phyloP scores from a whole-genome alignment of 1,140 invertebrate species.

The Drosophila kikkawai region DNA sequence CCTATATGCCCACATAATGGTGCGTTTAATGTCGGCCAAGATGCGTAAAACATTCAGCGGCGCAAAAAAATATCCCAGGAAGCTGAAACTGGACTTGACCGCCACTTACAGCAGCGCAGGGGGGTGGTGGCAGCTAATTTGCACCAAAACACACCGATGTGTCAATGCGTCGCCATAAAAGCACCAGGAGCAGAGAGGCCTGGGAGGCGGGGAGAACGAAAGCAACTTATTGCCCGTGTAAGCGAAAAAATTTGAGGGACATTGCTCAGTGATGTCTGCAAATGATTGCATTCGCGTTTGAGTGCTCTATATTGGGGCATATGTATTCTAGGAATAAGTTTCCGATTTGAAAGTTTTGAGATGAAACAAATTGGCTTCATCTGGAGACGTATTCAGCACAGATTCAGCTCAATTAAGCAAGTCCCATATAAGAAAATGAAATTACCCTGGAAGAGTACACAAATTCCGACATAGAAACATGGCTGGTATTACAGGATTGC shows the following conservation, averaged over 20 bases:
- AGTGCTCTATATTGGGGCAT: constrained; percentile 11
- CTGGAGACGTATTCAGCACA: neutral
- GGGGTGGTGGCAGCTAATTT: constrained; percentile 62
- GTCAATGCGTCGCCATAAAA: constrained; percentile 74
- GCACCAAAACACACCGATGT: constrained; percentile 64
- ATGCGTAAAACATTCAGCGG: constrained; percentile 69
- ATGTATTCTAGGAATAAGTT: neutral
- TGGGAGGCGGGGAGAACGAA: constrained; percentile 18
- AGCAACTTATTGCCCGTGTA: constrained; percentile 70
- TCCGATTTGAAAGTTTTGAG: neutral
- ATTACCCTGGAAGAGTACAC: constrained; percentile 3
- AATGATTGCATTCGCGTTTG: constrained; percentile 70
- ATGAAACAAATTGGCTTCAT: too few relatives aligned
- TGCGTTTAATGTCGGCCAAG: constrained; percentile 61
- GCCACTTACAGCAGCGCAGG: constrained; percentile 27
- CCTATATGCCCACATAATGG: constrained; percentile 55
- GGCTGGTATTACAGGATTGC: neutral
- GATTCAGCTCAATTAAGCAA: neutral
- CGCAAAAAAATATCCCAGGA: constrained; percentile 63
- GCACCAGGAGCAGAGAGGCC: constrained; percentile 1
- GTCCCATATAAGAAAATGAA: neutral
- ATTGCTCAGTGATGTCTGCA: constrained; percentile 63
- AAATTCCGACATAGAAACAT: neutral
- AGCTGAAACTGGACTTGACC: constrained; percentile 14
- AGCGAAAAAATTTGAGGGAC: constrained; percentile 62